Conservation (phyloP, 2,888 invertebrate species). For the Pachliopta kotzebuea region DNA sequence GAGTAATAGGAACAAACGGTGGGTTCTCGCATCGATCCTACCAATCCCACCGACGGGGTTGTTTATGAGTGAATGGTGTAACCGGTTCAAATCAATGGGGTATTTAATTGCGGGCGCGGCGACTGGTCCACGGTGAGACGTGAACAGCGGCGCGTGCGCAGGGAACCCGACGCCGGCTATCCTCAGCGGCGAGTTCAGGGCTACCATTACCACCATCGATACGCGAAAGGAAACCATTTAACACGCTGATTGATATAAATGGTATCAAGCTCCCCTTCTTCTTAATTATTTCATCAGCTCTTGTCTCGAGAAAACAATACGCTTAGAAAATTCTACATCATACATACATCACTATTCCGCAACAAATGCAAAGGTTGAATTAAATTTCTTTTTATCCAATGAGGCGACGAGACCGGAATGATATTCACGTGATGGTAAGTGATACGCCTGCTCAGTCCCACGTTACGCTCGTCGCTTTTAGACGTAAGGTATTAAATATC, state of each 20-base stretch:
- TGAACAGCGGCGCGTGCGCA: conserved; percentile 3
- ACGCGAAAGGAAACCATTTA: conserved; percentile 32
- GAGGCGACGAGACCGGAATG: no score
- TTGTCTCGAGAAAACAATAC: no score
- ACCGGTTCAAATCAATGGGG: conserved; percentile 7
- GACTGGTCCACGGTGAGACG: conserved; percentile 1
- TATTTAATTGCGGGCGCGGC: conserved; percentile 8
- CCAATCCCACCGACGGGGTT: not conserved
- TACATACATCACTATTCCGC: no score
- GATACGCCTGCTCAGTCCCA: no score
- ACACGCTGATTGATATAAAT: conserved; percentile 8
- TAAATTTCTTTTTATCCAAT: no score
- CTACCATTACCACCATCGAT: not conserved
- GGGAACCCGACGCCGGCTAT: conserved; percentile 1
- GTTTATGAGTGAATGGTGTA: not conserved
- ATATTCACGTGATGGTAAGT: no score
- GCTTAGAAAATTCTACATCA: no score
- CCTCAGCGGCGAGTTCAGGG: conserved; percentile 5
- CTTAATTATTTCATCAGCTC: no score
- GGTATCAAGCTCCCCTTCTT: no score
- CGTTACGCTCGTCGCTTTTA: no score
- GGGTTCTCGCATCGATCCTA: not conserved
- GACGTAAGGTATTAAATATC: no score
- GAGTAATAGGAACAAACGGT: conserved; percentile 29
- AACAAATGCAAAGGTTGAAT: no score